These are phyloP conservation scores for Xenus cinereus DNA, from an alignment of 2,113 vertebrate species.

Conservation along the genomic window DNA sequence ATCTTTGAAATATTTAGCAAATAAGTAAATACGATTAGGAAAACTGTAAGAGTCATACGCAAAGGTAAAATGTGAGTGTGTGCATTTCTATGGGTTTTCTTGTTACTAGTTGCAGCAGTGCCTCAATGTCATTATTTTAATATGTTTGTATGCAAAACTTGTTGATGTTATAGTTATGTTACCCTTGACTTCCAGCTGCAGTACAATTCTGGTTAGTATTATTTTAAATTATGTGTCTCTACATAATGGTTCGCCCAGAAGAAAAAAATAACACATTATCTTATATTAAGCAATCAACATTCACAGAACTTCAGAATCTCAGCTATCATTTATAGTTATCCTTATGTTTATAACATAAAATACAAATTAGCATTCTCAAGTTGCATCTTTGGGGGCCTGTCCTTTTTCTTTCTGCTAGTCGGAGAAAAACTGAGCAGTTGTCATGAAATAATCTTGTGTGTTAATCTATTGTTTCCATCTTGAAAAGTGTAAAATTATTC, in stretches of 20 bases:
- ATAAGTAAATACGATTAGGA: background rate
- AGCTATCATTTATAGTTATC: background rate
- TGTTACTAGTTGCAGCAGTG: background rate
- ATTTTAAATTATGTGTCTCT: background rate
- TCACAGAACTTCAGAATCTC: background rate
- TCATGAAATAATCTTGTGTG: background rate
- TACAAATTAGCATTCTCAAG: background rate
- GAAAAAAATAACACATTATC: background rate
- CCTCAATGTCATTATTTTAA: background rate
- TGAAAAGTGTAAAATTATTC: background rate
- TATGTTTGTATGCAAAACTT: background rate
- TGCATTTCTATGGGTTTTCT: accelerated
- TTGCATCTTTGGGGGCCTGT: background rate
- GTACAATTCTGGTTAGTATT: background rate
- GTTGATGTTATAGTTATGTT: background rate
- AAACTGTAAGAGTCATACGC: background rate
- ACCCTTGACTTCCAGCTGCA: background rate
- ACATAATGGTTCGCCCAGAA: background rate
- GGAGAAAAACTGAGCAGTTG: background rate
- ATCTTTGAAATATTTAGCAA: background rate
- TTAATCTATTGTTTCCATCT: background rate
- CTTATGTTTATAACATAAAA: background rate
- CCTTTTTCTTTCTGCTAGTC: background rate
- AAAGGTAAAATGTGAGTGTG: background rate
- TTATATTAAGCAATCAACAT: background rate